A percentile compares a stretch with the other conserved stretches of the same genome.
Conservation (phyloP, 2,888 invertebrate species). For the Diploptera punctata region DNA sequence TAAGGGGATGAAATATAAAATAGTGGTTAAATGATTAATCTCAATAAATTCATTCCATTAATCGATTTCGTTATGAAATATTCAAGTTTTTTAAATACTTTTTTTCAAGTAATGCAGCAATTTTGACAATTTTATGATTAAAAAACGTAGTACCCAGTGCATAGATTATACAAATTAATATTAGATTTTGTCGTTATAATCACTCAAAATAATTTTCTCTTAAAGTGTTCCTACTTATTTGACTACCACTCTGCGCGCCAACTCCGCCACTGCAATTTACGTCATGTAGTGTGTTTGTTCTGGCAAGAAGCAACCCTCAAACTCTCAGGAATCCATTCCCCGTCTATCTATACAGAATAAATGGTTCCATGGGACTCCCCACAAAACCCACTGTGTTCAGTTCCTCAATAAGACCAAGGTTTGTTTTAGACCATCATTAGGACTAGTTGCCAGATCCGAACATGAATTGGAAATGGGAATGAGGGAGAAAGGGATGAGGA, state of each 20-base stretch:
- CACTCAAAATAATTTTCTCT: too few relatives aligned
- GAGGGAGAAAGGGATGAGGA: not conserved
- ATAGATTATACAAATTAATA: too few relatives aligned
- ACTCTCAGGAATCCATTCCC: not conserved
- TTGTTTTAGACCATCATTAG: slow-evolving; percentile 19
- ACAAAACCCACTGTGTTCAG: not conserved
- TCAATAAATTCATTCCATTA: too few relatives aligned
- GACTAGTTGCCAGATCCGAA: slow-evolving; percentile 10
- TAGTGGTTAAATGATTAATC: too few relatives aligned
- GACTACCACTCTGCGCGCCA: too few relatives aligned
- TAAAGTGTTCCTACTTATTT: not conserved
- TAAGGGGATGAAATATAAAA: too few relatives aligned
- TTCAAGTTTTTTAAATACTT: too few relatives aligned
- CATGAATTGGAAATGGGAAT: slow-evolving; percentile 13
- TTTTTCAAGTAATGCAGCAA: too few relatives aligned
- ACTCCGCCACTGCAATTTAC: not conserved
- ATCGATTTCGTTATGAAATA: too few relatives aligned
- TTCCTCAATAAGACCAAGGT: slow-evolving; percentile 11
- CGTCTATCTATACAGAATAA: slow-evolving; percentile 14
- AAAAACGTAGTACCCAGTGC: too few relatives aligned
- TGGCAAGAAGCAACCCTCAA: not conserved
- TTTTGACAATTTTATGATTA: too few relatives aligned
- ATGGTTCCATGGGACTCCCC: not conserved
- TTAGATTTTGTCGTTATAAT: too few relatives aligned
- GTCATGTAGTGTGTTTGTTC: not conserved